Evolutionary conservation across 2,888 invertebrate species (phyloP).

Genomic region (Horisme vitalbata): DNA sequence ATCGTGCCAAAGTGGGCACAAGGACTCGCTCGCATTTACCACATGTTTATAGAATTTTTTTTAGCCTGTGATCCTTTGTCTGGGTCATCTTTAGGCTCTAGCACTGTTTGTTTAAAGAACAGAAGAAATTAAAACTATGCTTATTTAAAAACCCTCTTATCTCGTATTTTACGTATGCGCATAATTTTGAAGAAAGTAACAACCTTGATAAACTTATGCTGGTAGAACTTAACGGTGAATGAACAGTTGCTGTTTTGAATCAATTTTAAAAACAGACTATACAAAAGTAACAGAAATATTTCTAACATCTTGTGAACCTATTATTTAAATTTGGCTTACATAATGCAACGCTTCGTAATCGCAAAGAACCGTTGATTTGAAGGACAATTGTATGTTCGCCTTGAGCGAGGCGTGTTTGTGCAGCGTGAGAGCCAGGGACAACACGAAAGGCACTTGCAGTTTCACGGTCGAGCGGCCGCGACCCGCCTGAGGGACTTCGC

Average conservation of each 20-base stretch:
- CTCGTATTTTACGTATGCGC: slow-evolving; percentile 8
- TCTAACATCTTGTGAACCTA: too few relatives aligned
- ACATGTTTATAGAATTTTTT: too few relatives aligned
- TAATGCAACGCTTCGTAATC: not conserved
- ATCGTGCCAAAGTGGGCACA: slow-evolving; percentile 17
- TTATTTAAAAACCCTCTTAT: too few relatives aligned
- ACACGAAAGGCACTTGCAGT: not conserved
- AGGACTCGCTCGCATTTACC: too few relatives aligned
- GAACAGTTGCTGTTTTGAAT: too few relatives aligned
- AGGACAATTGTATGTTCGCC: slow-evolving; percentile 12
- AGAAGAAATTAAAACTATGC: too few relatives aligned
- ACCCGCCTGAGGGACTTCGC: slow-evolving; percentile 37
- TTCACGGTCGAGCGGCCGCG: slow-evolving; percentile 24
- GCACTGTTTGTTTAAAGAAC: too few relatives aligned
- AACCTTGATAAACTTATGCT: slow-evolving; percentile 7
- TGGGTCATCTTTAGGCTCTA: too few relatives aligned
- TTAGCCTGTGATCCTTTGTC: too few relatives aligned
- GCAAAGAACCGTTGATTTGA: slow-evolving; percentile 2
- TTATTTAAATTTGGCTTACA: not conserved
- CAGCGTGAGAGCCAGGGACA: slow-evolving; percentile 10
- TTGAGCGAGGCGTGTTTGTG: not conserved
- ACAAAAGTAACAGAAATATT: too few relatives aligned
- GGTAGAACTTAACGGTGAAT: not conserved
- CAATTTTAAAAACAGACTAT: too few relatives aligned
- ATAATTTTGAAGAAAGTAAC: slow-evolving; percentile 16